Percentiles rank a stretch among this genome's conserved stretches.
phyloP scores from a whole-genome alignment of 2,797 vertebrate species.

The Orestias chungarensis region DNA sequence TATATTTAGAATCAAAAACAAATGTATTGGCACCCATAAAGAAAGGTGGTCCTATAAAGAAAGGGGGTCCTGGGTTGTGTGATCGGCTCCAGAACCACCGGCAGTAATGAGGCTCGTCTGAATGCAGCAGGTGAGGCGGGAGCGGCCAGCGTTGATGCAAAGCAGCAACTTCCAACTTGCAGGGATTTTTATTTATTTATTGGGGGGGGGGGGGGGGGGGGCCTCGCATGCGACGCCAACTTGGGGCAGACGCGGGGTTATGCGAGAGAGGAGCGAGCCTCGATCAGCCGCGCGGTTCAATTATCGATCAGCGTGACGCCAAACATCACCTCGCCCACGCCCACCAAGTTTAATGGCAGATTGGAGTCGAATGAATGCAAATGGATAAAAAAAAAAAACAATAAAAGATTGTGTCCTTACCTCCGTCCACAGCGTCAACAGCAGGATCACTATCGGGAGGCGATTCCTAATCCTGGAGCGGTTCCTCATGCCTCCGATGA shows the following conservation, averaged over 20 bases:
- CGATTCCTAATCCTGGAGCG: constrained; percentile 79
- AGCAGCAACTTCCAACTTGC: constrained; percentile 22
- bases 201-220: too few relatives aligned
- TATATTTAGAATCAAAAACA: too few relatives aligned
- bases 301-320: constrained; percentile 68
- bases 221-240: constrained; percentile 57
- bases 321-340: constrained; percentile 61
- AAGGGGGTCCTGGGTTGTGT: too few relatives aligned
- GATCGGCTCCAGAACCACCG: not conserved
- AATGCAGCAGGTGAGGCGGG: constrained; percentile 1
- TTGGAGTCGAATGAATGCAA: too few relatives aligned
- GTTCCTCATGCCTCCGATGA: constrained; percentile 88
- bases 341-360: constrained; percentile 80
- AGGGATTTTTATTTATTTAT: too few relatives aligned
- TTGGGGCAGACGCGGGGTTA: constrained; percentile 25
- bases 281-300: constrained; percentile 63
- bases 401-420: constrained; percentile 81
- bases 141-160: constrained; percentile 20
- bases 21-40: too few relatives aligned
- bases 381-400: too few relatives aligned
- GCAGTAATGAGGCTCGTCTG: not conserved
- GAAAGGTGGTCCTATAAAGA: too few relatives aligned
- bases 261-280: constrained; percentile 35
- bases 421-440: constrained; percentile 88
- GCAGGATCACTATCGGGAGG: constrained; percentile 81